phyloP scores from a whole-genome alignment of 2,113 vertebrate species.

The Dipodomys spectabilis region DNA sequence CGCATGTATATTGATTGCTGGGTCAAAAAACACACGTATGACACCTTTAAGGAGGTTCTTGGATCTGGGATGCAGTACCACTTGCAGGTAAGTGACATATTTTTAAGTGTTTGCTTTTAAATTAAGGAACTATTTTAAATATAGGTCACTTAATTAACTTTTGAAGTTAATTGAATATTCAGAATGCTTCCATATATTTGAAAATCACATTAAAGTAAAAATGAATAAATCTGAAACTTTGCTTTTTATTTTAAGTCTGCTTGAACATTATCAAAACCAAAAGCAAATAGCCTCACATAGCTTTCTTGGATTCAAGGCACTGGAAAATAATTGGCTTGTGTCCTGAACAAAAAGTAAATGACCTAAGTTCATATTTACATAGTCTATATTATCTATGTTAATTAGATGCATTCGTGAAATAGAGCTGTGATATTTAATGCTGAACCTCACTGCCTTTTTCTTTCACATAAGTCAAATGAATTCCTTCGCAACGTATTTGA shows the following conservation, averaged over 20 bases:
- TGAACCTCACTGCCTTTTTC: neutral
- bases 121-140: neutral
- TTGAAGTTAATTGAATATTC: constrained; percentile 8
- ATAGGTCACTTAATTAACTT: neutral
- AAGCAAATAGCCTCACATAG: neutral
- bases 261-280: neutral
- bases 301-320: neutral
- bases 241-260: neutral
- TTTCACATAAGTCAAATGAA: constrained; percentile 92
- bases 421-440: neutral
- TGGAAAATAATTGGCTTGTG: neutral
- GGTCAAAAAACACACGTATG: constrained; percentile 96
- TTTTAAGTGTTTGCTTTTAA: constrained; percentile 23
- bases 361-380: neutral
- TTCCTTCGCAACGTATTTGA: constrained; percentile 98
- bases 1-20: constrained; percentile 98
- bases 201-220: neutral
- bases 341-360: neutral
- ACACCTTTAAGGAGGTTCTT: constrained; percentile 95
- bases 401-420: neutral
- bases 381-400: neutral
- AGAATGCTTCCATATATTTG: neutral
- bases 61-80: constrained; percentile 99
- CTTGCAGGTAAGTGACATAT: constrained; percentile 90
- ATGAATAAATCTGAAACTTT: neutral